Percentiles rank a stretch among this genome's conserved stretches.
These are phyloP conservation scores for Bryconaethiops microstoma DNA, from an alignment of 2,797 vertebrate species.

Conservation along the genomic window DNA sequence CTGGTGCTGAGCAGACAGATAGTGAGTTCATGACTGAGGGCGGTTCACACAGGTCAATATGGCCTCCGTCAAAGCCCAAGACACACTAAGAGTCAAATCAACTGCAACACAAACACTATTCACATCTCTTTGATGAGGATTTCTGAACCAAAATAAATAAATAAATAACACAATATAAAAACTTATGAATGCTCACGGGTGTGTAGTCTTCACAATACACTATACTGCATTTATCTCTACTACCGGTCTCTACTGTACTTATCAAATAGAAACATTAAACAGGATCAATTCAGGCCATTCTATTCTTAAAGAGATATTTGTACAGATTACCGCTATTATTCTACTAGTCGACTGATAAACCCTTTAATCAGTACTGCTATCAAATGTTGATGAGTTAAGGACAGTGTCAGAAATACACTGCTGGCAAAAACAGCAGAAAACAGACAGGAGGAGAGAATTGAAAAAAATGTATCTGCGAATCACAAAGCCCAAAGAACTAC, in stretches of 20 bases:
- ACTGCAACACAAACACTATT: conserved; percentile 42
- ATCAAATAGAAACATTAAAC: not conserved
- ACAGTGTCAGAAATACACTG: no score
- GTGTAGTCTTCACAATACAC: not conserved
- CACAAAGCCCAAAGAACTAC: no score
- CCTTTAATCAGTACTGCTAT: no score
- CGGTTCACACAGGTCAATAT: conserved; percentile 52
- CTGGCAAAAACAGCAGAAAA: no score
- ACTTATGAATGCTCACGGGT: conserved; percentile 31
- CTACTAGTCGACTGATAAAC: no score
- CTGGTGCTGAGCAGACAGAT: conserved; percentile 50
- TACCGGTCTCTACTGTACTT: not conserved
- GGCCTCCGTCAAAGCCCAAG: conserved; percentile 57
- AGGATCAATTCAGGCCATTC: not conserved
- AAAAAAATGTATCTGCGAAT: no score
- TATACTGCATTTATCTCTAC: no score
- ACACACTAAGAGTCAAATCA: conserved; percentile 45
- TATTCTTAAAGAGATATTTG: not conserved
- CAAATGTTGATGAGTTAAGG: no score
- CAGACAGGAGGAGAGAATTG: no score
- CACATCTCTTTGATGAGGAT: conserved; percentile 39
- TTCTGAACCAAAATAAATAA: conserved; percentile 14
- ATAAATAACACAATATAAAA: conserved; percentile 5
- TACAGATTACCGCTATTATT: no score
- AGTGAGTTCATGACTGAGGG: conserved; percentile 50